Evolutionary conservation across 2,888 invertebrate species (phyloP), one percentile per base, ranked within the genome.

Genomic region (Heteromyza rotundicornis): DNA sequence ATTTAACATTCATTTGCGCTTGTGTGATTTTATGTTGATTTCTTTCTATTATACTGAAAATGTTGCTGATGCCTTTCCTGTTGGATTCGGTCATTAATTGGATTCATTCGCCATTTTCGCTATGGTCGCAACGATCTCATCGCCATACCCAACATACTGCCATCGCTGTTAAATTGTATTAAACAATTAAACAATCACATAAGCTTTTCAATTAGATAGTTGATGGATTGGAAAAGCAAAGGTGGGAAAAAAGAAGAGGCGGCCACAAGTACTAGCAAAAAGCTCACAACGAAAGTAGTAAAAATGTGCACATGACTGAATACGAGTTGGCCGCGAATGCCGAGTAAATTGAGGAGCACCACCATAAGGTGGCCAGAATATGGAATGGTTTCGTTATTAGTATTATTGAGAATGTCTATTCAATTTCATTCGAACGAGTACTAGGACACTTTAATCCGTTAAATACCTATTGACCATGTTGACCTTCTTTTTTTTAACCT

Each of bases 221-320:
- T 27, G 27, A 23, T 23, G 16, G 32, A 58, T 14, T 35, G 20
- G 12, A 5, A 51, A 20, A 44, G 44, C n/a, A n/a, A 17, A 19
- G 23, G 10, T 22, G 23, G 24, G 51, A 17, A 50, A 49, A n/a
- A 35, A 16, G 16, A 51, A 27, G 16, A 51, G 23, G 54, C 3
- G 36, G 10, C 10, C 19, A 35, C 35, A 36, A 22, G 40, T 40
- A 51, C 24, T 24, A 52, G 27, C 52, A 17, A 60, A 49, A 40
- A 40, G n/a, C 8, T 14, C 40, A 17, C 40, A 36, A 44, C 22
- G n/a, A n/a, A n/a, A n/a, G 22, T 56, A 23, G 7, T 14, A 2
- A 23, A 44, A 24, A 27, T 47, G 53, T 17, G 59, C 59, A 47
- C 27, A 60, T 49, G 59, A 60, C 36, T 58, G 36, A 36, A 40